phyloP scores from a whole-genome alignment of 2,888 invertebrate species.

The Taenaris catops region DNA sequence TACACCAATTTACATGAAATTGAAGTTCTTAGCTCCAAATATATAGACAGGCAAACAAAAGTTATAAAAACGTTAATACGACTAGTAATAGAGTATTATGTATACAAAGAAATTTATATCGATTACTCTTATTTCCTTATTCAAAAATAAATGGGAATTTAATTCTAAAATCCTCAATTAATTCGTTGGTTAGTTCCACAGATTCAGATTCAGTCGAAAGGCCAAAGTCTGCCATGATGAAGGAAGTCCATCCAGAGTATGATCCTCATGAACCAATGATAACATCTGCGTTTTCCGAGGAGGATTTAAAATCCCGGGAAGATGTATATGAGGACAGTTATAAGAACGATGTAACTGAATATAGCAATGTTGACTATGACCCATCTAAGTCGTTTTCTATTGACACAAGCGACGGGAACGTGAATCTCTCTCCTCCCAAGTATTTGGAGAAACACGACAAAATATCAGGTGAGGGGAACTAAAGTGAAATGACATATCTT shows the following conservation, averaged over 20 bases:
- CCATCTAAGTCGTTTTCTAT: constrained; percentile 48
- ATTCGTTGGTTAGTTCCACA: constrained; percentile 45
- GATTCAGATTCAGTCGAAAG: constrained; percentile 69
- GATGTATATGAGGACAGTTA: constrained; percentile 60
- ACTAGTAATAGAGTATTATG: too few relatives aligned
- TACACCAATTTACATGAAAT: too few relatives aligned
- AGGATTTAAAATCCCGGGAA: constrained; percentile 64
- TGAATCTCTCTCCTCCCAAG: constrained; percentile 39
- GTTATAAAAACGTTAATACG: background rate
- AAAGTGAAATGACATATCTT: too few relatives aligned
- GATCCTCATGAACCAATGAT: constrained; percentile 75
- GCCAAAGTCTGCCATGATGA: constrained; percentile 68
- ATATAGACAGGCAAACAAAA: background rate
- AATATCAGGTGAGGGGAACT: constrained; percentile 49
- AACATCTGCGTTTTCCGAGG: constrained; percentile 70
- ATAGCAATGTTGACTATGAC: constrained; percentile 45
- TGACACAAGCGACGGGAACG: constrained; percentile 43
- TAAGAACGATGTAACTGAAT: constrained; percentile 48
- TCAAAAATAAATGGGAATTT: too few relatives aligned
- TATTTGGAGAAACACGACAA: constrained; percentile 47
- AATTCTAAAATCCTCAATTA: too few relatives aligned
- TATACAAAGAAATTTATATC: too few relatives aligned
- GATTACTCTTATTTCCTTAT: too few relatives aligned
- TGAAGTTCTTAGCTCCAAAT: too few relatives aligned
- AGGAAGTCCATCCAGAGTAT: constrained; percentile 67